Base-by-base conservation (phyloP, 2,888 invertebrate genomes). In the Dioctria linearis region DNA sequence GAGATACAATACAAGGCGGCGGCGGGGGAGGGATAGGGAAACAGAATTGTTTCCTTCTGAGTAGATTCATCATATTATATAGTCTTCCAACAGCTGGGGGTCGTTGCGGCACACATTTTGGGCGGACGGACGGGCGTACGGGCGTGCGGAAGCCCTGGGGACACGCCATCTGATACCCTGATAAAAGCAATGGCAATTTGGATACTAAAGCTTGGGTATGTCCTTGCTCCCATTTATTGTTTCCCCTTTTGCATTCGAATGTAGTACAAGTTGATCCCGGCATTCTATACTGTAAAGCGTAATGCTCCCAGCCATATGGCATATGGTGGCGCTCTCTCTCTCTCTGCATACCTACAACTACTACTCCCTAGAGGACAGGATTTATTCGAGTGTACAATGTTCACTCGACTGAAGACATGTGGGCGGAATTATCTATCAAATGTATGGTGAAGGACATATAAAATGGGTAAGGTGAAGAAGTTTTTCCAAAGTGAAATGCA, bases 131-230 rank as follows among this genome's bases (percentile, higher is more conserved):
- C 25, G 25, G 25, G 25, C 25, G n/a, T n/a, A n/a, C n/a, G 54
- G 42, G 43, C 54, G 25, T 25, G 25, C 25, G 25, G 25, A 25
- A 25, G 25, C 25, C 25, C 25, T 25, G 25, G 25, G 25, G 25
- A 25, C 25, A 25, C 42, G 8, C 59, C 73, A 59, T 73, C 43
- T 73, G 73, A 73, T 73, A 42, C 73, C 6, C 59, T 73, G 73
- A 73, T 73, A 73, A 73, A 73, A 73, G 73, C 73, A 54, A 57
- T 59, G 42, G 73, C 59, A 73, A 73, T 73, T 73, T 51, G 42
- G 73, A 25, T 73, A 25, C 59, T 57, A 39, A 57, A 39, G 43
- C 25, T 37, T 37, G 71, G 71, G 71, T 57, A 57, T n/a, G 59
- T 57, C 57, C 73, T 57, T 73, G 57, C 57, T 73, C 73, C 25